Percentiles rank a stretch among this genome's conserved stretches.
Evolutionary conservation across 1,140 invertebrate genomes (phyloP).

Genomic region (Lepidostoma basale): DNA sequence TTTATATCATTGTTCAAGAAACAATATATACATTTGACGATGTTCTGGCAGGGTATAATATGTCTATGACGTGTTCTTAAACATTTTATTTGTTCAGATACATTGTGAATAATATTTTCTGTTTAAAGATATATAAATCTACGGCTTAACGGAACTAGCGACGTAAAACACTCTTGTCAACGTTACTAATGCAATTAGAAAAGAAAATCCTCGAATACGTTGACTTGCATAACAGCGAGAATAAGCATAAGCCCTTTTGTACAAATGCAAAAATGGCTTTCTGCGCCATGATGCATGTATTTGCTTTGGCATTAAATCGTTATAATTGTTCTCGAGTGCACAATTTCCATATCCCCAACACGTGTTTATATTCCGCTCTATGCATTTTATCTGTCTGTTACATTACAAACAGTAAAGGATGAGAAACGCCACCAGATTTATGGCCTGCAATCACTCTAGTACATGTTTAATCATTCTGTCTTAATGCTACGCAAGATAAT

Average conservation of each 20-base stretch:
- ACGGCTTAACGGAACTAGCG: background rate
- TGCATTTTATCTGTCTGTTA: background rate
- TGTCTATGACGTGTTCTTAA: no score
- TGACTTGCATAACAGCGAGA: background rate
- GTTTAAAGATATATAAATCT: constrained; percentile 1
- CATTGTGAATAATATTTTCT: no score
- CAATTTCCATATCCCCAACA: constrained; percentile 28
- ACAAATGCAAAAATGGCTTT: constrained; percentile 10
- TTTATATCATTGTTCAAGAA: no score
- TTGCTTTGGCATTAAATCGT: constrained; percentile 31
- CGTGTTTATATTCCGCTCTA: constrained; percentile 28
- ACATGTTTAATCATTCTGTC: constrained; percentile 37
- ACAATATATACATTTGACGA: no score
- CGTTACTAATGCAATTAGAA: constrained; percentile 18
- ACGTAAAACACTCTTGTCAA: background rate
- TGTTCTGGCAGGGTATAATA: no score
- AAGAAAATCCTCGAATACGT: constrained; percentile 16
- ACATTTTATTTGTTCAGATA: no score
- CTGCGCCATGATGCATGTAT: background rate
- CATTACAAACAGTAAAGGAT: constrained; percentile 15
- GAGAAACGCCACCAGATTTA: constrained; percentile 38
- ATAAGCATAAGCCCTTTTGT: background rate
- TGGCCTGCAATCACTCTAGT: constrained; percentile 41
- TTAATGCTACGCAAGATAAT: no score
- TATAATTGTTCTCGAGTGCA: constrained; percentile 28